Percentiles rank a stretch among this genome's conserved stretches.
Evolutionary conservation across 2,797 vertebrate genomes (phyloP).

Genomic region (Leuciscus waleckii): DNA sequence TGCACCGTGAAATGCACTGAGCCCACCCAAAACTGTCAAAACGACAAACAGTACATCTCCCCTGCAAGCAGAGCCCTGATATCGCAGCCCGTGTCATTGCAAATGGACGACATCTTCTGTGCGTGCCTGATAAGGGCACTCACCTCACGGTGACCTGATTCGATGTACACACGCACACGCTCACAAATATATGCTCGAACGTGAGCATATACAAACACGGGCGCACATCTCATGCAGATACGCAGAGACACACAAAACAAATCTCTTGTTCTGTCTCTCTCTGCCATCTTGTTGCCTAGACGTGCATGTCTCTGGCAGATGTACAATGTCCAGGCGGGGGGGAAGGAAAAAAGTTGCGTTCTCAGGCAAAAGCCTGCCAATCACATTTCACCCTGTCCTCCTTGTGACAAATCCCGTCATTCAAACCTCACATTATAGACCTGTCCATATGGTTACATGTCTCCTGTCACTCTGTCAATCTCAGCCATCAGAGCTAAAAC

Average conservation of each 20-base stretch:
- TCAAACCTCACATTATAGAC: slow-evolving; percentile 69
- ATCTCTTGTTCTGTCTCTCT: slow-evolving; percentile 49
- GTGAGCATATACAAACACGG: slow-evolving; percentile 44
- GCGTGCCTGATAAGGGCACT: slow-evolving; percentile 75
- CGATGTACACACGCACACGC: slow-evolving; percentile 44
- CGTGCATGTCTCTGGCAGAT: slow-evolving; percentile 61
- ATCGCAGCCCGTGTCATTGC: slow-evolving; percentile 71
- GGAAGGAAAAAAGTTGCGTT: slow-evolving; percentile 59
- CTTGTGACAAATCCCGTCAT: slow-evolving; percentile 73
- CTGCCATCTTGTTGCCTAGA: slow-evolving; percentile 53
- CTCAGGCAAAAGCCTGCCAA: slow-evolving; percentile 61
- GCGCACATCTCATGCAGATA: slow-evolving; percentile 34
- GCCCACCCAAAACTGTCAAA: slow-evolving; percentile 77
- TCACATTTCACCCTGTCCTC: slow-evolving; percentile 70
- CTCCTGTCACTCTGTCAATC: slow-evolving; percentile 54
- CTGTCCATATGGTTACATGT: slow-evolving; percentile 54
- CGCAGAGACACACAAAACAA: slow-evolving; percentile 33
- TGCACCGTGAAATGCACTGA: slow-evolving; percentile 71
- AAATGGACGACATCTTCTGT: slow-evolving; percentile 76
- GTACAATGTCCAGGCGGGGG: slow-evolving; percentile 49
- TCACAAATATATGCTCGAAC: slow-evolving; percentile 47
- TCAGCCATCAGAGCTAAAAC: slow-evolving; percentile 34
- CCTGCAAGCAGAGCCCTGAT: slow-evolving; percentile 67
- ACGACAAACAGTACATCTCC: slow-evolving; percentile 74
- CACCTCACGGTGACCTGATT: slow-evolving; percentile 73